Evolutionary conservation across 2,888 invertebrate genomes (phyloP).

Genomic region (Thecocarcelia acutangulata): DNA sequence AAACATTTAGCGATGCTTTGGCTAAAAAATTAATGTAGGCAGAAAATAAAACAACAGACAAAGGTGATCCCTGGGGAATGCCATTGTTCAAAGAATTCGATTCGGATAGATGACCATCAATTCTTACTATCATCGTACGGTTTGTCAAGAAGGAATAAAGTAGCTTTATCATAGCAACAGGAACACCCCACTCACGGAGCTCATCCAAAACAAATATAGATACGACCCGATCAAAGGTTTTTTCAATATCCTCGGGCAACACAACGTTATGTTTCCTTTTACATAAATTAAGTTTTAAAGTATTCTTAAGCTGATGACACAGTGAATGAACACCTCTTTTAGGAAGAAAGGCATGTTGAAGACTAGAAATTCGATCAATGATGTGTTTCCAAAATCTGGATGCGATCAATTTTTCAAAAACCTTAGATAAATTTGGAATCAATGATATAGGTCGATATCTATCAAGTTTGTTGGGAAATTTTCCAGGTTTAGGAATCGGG

Average conservation of each 20-base stretch:
- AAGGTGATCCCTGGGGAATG: not conserved
- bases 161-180: not conserved
- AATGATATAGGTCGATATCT: constrained; percentile 40
- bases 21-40: not conserved
- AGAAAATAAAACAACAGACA: not conserved
- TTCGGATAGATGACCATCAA: constrained; percentile 1
- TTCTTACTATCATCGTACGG: not conserved
- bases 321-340: constrained; percentile 17
- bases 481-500: constrained; percentile 39
- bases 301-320: constrained; percentile 15
- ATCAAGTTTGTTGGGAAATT: constrained; percentile 14
- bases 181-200: not conserved
- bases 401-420: constrained; percentile 38
- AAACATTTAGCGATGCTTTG: not conserved
- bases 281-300: not conserved
- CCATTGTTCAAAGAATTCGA: not conserved
- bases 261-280: constrained; percentile 21
- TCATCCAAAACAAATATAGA: not conserved
- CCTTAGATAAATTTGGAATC: constrained; percentile 35
- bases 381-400: constrained; percentile 9
- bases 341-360: constrained; percentile 46
- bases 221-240: not conserved
- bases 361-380: not conserved
- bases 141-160: not conserved
- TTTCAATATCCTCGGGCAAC: not conserved